These are phyloP conservation scores for Zoanthus solanderi DNA, from an alignment of 92 coral and sea anemone species.

Conservation along the genomic window DNA sequence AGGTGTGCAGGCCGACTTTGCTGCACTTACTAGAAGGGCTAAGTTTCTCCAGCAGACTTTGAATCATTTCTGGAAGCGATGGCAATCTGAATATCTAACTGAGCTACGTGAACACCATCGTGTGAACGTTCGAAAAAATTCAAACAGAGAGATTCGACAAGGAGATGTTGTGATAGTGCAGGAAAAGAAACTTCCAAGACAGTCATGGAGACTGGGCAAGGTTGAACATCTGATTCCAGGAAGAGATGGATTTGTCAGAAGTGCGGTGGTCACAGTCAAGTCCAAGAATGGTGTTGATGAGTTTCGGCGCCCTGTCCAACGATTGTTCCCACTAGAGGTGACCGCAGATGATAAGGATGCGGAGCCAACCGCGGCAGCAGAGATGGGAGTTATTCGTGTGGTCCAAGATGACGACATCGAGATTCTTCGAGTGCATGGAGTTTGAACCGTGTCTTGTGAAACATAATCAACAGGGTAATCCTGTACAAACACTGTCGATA, in stretches of 20 bases:
- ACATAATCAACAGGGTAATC: neutral
- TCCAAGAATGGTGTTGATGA: conserved; percentile 37
- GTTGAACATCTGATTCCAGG: conserved; percentile 51
- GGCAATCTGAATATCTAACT: conserved; percentile 58
- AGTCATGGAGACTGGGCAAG: conserved; percentile 56
- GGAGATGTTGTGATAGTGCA: conserved; percentile 50
- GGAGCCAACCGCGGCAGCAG: neutral
- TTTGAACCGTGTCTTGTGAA: neutral
- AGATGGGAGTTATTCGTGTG: neutral
- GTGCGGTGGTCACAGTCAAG: conserved; percentile 58
- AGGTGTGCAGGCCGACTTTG: neutral
- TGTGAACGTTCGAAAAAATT: conserved; percentile 43
- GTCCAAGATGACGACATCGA: conserved; percentile 5
- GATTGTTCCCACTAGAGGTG: conserved; percentile 53
- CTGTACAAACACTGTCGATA: neutral
- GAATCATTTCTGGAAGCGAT: conserved; percentile 51
- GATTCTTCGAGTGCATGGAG: conserved; percentile 21
- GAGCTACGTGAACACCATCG: conserved; percentile 63
- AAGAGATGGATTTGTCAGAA: conserved; percentile 56
- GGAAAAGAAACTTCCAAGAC: conserved; percentile 23
- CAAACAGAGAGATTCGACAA: conserved; percentile 40
- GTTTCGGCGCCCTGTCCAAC: conserved; percentile 52
- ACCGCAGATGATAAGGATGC: conserved; percentile 15
- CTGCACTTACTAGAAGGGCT: conserved; percentile 23
- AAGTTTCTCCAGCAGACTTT: conserved; percentile 33